A percentile compares a stretch with the other conserved stretches of the same genome.
These are phyloP conservation scores for Ectobius pallidus DNA, from an alignment of 2,888 invertebrate genomes.

Conservation along the genomic window DNA sequence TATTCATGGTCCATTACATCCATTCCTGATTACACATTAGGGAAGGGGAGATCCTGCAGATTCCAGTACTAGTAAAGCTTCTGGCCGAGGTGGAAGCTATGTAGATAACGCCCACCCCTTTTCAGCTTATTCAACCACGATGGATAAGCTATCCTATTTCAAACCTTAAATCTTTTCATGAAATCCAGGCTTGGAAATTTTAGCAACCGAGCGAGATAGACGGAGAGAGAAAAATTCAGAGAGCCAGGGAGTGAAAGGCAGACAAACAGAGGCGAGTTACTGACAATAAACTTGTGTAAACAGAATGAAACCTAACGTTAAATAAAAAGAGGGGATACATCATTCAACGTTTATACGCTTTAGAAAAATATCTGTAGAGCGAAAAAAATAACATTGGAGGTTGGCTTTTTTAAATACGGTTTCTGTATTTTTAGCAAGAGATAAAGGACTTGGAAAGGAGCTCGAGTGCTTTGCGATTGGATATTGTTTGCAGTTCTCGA, in stretches of 20 bases:
- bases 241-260: no score
- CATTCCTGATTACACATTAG: slow-evolving; percentile 30
- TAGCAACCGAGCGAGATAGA: no score
- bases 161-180: slow-evolving; percentile 5
- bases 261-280: background rate
- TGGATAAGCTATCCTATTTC: slow-evolving; percentile 13
- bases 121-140: slow-evolving; percentile 24
- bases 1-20: slow-evolving; percentile 27
- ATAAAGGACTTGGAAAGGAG: no score
- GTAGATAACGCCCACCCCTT: slow-evolving; percentile 21
- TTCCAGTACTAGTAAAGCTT: no score
- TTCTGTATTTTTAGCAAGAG: no score
- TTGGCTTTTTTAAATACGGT: no score
- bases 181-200: background rate
- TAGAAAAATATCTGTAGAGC: no score
- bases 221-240: no score
- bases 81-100: background rate
- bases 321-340: background rate
- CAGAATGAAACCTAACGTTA: no score
- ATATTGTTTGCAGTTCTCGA: no score
- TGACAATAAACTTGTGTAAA: background rate
- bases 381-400: no score
- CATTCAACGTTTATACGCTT: background rate
- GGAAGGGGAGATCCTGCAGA: background rate
- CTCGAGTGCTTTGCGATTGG: no score